Conservation (phyloP, 2,797 vertebrate species). For the Rhinoraja longicauda region DNA sequence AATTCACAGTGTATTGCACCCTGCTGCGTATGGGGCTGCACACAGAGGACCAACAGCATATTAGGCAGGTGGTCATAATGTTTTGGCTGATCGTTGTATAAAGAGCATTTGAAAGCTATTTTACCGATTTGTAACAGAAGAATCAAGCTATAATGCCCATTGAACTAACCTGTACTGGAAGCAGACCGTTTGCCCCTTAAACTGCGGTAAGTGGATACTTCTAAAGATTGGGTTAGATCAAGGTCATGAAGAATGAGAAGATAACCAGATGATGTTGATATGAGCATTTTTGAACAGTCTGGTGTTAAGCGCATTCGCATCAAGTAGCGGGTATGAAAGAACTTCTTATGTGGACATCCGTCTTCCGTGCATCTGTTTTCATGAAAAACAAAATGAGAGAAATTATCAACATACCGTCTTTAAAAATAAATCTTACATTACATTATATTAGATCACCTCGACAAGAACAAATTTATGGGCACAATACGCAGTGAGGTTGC, state of each 20-base stretch:
- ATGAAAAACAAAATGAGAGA: background rate
- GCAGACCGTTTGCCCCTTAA: constrained; percentile 82
- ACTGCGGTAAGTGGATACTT: constrained; percentile 94
- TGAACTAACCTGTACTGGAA: constrained; percentile 73
- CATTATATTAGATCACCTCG: background rate
- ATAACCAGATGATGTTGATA: constrained; percentile 96
- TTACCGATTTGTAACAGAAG: background rate
- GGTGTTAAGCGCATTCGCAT: constrained; percentile 97
- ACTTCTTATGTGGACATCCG: constrained; percentile 97
- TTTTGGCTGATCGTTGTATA: too few relatives aligned
- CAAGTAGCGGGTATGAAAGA: constrained; percentile 96
- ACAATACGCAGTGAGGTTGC: background rate
- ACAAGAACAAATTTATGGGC: background rate
- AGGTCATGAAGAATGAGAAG: constrained; percentile 94
- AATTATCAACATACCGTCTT: background rate
- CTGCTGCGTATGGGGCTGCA: too few relatives aligned
- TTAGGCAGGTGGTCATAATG: too few relatives aligned
- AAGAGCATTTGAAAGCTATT: background rate
- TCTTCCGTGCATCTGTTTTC: constrained; percentile 85
- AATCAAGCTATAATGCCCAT: background rate
- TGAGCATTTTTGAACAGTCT: constrained; percentile 98
- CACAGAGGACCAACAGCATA: too few relatives aligned
- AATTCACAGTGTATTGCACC: too few relatives aligned
- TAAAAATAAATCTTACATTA: background rate
- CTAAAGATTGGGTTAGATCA: constrained; percentile 92